Percentiles rank a stretch among this genome's conserved stretches.
These are phyloP conservation scores for Eonycteris spelaea DNA, from an alignment of 2,113 vertebrate species.

Conservation along the genomic window DNA sequence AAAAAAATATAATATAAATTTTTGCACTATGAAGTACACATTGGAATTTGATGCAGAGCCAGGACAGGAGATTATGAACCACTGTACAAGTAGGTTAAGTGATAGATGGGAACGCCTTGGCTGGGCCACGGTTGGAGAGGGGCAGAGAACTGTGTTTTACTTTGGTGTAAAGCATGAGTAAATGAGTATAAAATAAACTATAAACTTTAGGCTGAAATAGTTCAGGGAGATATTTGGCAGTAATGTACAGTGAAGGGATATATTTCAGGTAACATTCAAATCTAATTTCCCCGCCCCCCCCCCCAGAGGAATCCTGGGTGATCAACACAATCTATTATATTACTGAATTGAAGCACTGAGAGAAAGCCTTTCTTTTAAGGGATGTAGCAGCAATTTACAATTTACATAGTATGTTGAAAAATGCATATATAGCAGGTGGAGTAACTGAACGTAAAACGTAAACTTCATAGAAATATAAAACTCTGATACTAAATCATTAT, in stretches of 20 bases:
- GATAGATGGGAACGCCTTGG: background rate
- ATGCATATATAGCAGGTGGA: background rate
- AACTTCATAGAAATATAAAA: background rate
- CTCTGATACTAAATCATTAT: background rate
- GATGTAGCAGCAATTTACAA: background rate
- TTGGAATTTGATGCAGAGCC: conserved; percentile 60
- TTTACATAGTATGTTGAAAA: background rate
- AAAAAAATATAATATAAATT: conserved; percentile 75
- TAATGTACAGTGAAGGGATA: background rate
- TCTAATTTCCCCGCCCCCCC: background rate
- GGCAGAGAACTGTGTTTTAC: background rate
- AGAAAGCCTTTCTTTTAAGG: background rate
- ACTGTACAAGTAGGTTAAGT: background rate
- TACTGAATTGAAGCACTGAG: background rate
- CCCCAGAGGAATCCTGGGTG: background rate
- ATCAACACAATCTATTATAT: background rate
- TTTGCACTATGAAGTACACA: conserved; percentile 79
- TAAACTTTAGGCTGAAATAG: background rate
- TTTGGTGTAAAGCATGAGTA: background rate
- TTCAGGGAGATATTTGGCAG: background rate
- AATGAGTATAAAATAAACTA: background rate
- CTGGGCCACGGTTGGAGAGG: background rate
- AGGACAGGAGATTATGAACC: conserved; percentile 51
- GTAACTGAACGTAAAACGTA: background rate
- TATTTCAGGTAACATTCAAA: background rate